phyloP scores from a whole-genome alignment of 2,797 vertebrate species.

The Clarias pachynema region DNA sequence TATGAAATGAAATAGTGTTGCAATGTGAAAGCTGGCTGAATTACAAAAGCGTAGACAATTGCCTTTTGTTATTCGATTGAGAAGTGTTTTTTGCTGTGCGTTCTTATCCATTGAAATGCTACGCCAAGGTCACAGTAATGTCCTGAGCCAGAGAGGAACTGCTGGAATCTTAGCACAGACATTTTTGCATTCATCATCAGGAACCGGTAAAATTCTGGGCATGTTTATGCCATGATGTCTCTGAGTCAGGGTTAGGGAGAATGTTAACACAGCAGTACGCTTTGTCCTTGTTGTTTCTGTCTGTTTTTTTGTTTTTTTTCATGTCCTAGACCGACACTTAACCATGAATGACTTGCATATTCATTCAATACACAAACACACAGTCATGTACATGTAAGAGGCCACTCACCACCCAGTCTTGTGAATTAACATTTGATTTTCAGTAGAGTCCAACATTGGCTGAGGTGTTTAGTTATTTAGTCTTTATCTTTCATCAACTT shows the following conservation, averaged over 20 bases:
- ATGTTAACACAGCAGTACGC: conserved; percentile 14
- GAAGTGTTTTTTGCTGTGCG: conserved; percentile 41
- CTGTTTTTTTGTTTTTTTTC: not conserved
- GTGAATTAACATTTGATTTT: not conserved
- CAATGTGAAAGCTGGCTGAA: not conserved
- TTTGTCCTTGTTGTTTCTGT: conserved; percentile 20
- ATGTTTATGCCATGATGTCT: conserved; percentile 47
- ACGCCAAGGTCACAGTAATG: conserved; percentile 41
- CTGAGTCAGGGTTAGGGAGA: conserved; percentile 49
- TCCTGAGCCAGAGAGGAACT: conserved; percentile 24
- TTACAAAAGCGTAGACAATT: not conserved
- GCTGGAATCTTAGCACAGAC: conserved; percentile 35
- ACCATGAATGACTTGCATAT: not conserved
- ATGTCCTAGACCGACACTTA: not conserved
- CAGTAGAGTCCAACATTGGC: not conserved
- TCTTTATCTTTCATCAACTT: not conserved
- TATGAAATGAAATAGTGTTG: not conserved
- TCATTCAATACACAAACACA: not conserved
- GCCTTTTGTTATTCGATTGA: conserved; percentile 3
- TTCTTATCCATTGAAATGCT: conserved; percentile 50
- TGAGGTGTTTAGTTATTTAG: not conserved
- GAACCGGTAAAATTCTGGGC: conserved; percentile 43
- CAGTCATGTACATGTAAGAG: not conserved
- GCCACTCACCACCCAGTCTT: not conserved
- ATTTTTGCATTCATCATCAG: conserved; percentile 53